Percentiles rank a stretch among this genome's conserved stretches.
Conservation (phyloP, 30 jellyfish, hydroid and myxozoan genomes). For the Aurelia sp. region DNA sequence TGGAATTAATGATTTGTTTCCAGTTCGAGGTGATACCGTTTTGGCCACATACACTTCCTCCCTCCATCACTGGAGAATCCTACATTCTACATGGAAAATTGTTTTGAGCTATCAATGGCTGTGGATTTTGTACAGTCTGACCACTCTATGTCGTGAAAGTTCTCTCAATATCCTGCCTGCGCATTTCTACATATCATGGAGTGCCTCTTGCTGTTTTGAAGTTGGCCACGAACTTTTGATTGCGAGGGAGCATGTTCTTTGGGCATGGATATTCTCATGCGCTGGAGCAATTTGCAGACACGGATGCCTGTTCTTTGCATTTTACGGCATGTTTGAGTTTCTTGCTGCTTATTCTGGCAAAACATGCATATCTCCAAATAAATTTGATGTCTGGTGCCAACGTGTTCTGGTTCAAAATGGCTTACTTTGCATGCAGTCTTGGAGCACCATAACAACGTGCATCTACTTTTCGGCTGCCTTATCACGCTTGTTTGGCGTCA, state of each 20-base stretch:
- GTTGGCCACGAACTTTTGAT: constrained; percentile 29
- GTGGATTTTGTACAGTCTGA: constrained; percentile 58
- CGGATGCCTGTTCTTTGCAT: constrained; percentile 65
- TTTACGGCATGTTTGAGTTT: constrained; percentile 46
- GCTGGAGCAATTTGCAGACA: constrained; percentile 50
- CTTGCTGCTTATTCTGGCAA: constrained; percentile 62
- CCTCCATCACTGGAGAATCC: not conserved
- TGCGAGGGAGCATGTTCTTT: constrained; percentile 2
- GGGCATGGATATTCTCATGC: constrained; percentile 60
- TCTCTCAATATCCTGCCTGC: constrained; percentile 39
- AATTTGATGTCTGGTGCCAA: constrained; percentile 61
- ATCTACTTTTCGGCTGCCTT: constrained; percentile 19
- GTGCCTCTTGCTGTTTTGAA: constrained; percentile 55
- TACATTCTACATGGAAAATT: constrained; percentile 38
- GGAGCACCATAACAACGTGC: constrained; percentile 33
- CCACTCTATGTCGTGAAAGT: constrained; percentile 25
- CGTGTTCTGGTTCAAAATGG: constrained; percentile 62
- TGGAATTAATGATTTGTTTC: not conserved
- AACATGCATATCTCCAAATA: constrained; percentile 6
- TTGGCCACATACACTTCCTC: constrained; percentile 3
- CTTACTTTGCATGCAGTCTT: constrained; percentile 51
- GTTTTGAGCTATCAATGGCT: constrained; percentile 63
- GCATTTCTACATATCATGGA: constrained; percentile 54
- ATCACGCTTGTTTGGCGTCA: constrained; percentile 8
- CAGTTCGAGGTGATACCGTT: not conserved